A percentile compares a stretch with the other conserved stretches of the same genome.
phyloP scores from a whole-genome alignment of 2,888 invertebrate species.

The Liopterus haemorrhoidalis region DNA sequence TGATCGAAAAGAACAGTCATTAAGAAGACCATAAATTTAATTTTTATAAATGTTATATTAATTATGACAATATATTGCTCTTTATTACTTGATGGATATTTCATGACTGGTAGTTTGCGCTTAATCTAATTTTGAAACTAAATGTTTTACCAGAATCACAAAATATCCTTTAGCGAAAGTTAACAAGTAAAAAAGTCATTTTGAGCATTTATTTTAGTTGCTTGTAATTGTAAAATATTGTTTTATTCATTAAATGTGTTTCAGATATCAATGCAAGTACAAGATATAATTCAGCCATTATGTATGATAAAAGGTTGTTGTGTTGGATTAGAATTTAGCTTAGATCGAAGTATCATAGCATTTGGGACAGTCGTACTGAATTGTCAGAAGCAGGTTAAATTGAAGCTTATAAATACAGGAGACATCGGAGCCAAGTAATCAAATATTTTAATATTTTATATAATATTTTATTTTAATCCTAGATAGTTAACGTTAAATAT shows the following conservation, averaged over 20 bases:
- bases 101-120: no score
- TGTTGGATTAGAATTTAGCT: slow-evolving; percentile 47
- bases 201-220: no score
- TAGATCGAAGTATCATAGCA: slow-evolving; percentile 48
- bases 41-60: no score
- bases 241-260: slow-evolving; percentile 10
- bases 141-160: neutral
- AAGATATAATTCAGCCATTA: slow-evolving; percentile 48
- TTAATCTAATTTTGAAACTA: neutral
- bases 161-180: neutral
- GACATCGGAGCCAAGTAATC: slow-evolving; percentile 51
- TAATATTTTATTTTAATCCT: no score
- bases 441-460: no score
- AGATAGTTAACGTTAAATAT: no score
- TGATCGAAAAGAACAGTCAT: no score
- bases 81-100: no score
- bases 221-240: neutral
- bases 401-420: slow-evolving; percentile 51
- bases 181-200: no score
- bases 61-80: no score
- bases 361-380: slow-evolving; percentile 52
- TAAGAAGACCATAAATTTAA: no score
- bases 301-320: slow-evolving; percentile 51
- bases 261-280: slow-evolving; percentile 48
- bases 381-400: slow-evolving; percentile 43